Evolutionary conservation across 2,113 vertebrate species (phyloP), one percentile per base, ranked within the genome.

Genomic region (Scytalopus superciliaris): DNA sequence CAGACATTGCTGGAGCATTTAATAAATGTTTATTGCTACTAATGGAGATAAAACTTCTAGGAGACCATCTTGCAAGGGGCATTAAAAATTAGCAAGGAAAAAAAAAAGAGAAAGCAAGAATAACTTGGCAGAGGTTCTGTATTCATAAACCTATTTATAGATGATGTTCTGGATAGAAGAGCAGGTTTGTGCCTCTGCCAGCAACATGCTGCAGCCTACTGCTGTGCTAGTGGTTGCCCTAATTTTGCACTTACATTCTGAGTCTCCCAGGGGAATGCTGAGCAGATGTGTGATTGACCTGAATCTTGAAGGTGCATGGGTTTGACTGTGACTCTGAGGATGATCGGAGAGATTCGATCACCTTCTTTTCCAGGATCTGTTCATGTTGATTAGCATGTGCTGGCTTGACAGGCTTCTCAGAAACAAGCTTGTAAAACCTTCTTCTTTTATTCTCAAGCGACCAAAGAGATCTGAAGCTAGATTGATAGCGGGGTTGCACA

Each of bases 121-220:
- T 81, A 95, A 35, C 60, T 94, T 95, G 93, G 94, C 90, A 92
- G 68, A 88, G 47, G 31, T 93, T 96, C 93, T 94, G 64, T 93
- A 68, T 90, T 96, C 79, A 90, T 93, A 96, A 96, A 72, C 86
- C 92, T 95, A 97, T 94, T 94, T 96, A 91, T 96, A 95, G 92
- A 68, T 50, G 24, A 6, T 86, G 28, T 82, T 60, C 78, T 91
- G 91, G 21, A 68, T 91, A 70, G 59, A 60, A 75, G 19, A 95
- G 77, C 57, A 74, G 35, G 90, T 96, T 94, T 97, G 90, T 94
- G 70, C 70, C 47, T 89, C 63, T 83, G 78, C 93, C 97, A 93
- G 89, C 84, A 95, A 92, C 82, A 91, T 77, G 79, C 56, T 93
- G 45, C 30, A 91, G 57, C 84, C 66, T 91, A 82, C 91, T 96